Conservation (phyloP, 2,113 vertebrate species). For the Eurypyga helias region DNA sequence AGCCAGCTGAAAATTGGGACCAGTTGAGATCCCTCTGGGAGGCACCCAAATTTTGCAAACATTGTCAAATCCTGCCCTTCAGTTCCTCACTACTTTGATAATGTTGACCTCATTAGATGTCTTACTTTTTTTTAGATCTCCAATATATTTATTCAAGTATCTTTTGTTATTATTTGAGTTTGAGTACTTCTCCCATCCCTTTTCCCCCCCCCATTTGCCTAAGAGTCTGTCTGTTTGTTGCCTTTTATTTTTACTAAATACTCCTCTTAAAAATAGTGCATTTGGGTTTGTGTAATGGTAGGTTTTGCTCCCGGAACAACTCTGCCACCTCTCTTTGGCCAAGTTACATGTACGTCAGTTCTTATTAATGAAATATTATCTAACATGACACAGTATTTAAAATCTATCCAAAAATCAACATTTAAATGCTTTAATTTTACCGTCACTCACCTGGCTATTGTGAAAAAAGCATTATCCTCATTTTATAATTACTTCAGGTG, state of each 20-base stretch:
- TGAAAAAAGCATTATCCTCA: neutral
- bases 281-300: neutral
- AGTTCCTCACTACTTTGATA: neutral
- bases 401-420: neutral
- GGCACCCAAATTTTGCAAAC: neutral
- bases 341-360: neutral
- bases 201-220: neutral
- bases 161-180: neutral
- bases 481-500: conserved; percentile 4
- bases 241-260: neutral
- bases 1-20: neutral
- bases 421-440: conserved; percentile 1
- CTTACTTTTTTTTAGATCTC: neutral
- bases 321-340: conserved; percentile 57
- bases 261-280: neutral
- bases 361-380: neutral
- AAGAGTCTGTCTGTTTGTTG: neutral
- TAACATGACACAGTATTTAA: neutral
- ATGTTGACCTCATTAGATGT: neutral
- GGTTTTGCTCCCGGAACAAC: conserved; percentile 41
- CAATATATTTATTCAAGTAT: neutral
- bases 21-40: neutral
- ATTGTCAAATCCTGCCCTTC: neutral
- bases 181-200: neutral
- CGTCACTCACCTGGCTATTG: neutral